A percentile compares a stretch with the other conserved stretches of the same genome.
These are phyloP conservation scores for Yasuhikotakia modesta DNA, from an alignment of 2,797 vertebrate species.

Conservation along the genomic window DNA sequence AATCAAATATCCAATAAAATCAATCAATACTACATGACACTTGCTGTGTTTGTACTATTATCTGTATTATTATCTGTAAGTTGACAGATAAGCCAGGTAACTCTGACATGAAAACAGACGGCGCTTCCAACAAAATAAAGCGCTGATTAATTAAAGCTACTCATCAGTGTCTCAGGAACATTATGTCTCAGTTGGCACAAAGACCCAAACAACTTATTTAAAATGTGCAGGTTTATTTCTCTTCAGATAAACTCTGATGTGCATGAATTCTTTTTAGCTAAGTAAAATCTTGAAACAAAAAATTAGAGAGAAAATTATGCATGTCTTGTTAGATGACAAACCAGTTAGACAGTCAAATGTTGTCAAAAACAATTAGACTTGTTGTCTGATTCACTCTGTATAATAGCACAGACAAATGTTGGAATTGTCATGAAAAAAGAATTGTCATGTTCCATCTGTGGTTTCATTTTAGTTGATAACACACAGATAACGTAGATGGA, in stretches of 20 bases:
- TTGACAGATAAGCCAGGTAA: slow-evolving; percentile 31
- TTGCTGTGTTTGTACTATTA: neutral
- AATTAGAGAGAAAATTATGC: neutral
- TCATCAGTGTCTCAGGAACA: slow-evolving; percentile 38
- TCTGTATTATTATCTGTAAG: too few species aligned
- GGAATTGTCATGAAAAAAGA: neutral
- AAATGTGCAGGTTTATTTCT: slow-evolving; percentile 37
- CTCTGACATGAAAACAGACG: slow-evolving; percentile 37
- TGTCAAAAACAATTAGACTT: slow-evolving; percentile 26
- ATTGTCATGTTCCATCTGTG: neutral
- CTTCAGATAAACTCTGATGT: slow-evolving; percentile 17
- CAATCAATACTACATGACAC: neutral
- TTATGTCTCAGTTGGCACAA: slow-evolving; percentile 45
- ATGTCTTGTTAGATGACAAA: slow-evolving; percentile 28
- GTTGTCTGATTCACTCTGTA: slow-evolving; percentile 11
- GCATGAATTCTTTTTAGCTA: slow-evolving; percentile 16
- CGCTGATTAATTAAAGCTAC: slow-evolving; percentile 45
- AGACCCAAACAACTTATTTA: slow-evolving; percentile 34
- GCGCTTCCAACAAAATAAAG: slow-evolving; percentile 38
- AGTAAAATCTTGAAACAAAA: slow-evolving; percentile 28
- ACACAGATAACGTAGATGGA: too few species aligned
- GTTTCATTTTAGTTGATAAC: neutral
- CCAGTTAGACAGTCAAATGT: slow-evolving; percentile 4
- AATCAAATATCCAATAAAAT: neutral
- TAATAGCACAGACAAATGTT: neutral